A percentile compares a stretch with the other conserved stretches of the same genome.
Conservation (phyloP, 2,888 invertebrate species). For the Lasioglossum leucozonium region DNA sequence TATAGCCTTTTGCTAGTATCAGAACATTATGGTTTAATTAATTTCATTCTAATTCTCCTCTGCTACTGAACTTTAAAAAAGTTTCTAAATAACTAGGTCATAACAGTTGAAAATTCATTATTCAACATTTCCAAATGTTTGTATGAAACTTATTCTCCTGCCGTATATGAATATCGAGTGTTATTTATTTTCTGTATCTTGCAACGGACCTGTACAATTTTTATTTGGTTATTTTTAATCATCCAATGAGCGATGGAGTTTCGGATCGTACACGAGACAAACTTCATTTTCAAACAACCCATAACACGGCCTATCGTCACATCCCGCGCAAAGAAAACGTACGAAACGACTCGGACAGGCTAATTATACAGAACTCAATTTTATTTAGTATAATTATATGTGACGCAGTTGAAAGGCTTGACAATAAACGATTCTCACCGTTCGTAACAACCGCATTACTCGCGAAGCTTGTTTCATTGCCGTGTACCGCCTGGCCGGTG, state of each 20-base stretch:
- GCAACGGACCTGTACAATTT: not conserved
- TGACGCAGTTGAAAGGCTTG: constrained; percentile 34
- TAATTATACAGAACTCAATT: constrained; percentile 44
- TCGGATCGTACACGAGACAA: not conserved
- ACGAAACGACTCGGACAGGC: not conserved
- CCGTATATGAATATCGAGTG: not conserved
- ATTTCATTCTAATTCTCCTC: not conserved
- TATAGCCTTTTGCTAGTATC: no score
- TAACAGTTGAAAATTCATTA: not conserved
- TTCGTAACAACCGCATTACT: constrained; percentile 38
- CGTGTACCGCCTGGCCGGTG: not conserved
- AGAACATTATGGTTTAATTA: not conserved
- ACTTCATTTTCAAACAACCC: not conserved
- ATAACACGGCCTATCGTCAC: not conserved
- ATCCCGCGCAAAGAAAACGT: not conserved
- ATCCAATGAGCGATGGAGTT: not conserved
- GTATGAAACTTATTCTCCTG: no score
- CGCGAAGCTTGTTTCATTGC: constrained; percentile 24
- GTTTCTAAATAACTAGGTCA: not conserved
- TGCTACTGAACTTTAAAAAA: not conserved
- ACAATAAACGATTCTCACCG: constrained; percentile 36
- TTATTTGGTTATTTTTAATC: not conserved
- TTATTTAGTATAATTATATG: constrained; percentile 55
- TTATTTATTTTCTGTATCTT: not conserved
- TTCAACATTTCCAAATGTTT: no score